These are phyloP conservation scores for Scolopax bukidnonensis DNA, from an alignment of 2,797 vertebrate genomes.

Conservation along the genomic window DNA sequence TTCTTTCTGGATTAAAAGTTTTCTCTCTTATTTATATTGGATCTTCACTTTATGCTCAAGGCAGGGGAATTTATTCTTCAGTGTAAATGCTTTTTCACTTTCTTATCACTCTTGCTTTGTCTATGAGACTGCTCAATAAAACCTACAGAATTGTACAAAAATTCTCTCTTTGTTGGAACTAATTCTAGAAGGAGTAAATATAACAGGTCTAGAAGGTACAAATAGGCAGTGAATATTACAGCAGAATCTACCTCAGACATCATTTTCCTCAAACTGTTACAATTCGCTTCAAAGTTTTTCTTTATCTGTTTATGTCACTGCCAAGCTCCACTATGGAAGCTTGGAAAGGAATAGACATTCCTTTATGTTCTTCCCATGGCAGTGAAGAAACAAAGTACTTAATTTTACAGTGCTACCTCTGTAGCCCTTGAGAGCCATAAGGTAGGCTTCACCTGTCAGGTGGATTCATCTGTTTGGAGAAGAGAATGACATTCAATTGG, in stretches of 20 bases:
- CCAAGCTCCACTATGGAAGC: not conserved
- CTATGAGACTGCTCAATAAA: not conserved
- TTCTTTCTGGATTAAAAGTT: not conserved
- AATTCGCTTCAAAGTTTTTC: not conserved
- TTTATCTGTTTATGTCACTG: not conserved
- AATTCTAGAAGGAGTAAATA: not conserved
- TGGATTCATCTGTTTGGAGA: not conserved
- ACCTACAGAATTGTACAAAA: not conserved
- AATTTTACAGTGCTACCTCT: not conserved
- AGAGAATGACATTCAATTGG: not conserved
- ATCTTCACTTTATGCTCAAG: not conserved
- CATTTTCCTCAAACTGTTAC: not conserved
- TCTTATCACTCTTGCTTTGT: not conserved
- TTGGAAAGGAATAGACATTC: not conserved
- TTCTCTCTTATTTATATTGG: not conserved
- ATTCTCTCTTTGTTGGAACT: not conserved
- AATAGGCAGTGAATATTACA: not conserved
- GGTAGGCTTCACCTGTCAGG: not conserved
- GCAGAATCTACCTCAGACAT: not conserved
- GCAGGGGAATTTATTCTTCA: not conserved
- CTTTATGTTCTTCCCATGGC: not conserved
- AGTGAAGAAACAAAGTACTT: not conserved
- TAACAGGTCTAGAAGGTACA: not conserved
- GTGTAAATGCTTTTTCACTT: not conserved
- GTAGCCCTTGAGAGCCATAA: not conserved